Base-by-base conservation (phyloP, 1,140 invertebrate species). In the Brachionus angularis region DNA sequence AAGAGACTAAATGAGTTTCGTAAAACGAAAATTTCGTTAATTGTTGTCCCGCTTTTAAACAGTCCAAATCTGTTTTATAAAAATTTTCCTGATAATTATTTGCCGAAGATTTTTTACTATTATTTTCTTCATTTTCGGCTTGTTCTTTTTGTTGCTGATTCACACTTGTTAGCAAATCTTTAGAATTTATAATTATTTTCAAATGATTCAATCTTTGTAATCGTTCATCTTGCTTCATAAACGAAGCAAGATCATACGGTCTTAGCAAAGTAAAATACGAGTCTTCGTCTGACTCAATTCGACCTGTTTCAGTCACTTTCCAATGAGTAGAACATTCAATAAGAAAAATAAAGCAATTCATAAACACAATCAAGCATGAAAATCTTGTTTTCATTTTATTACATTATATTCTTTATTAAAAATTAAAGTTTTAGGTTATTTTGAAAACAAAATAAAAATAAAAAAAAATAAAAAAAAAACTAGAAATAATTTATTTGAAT, bases 1-100 rank as follows among this genome's bases (percentile, higher is more conserved):
- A 67, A 21, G 42, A 67, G 12, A 25, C 21, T n/a, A 39, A 14
- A 46, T 67, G 42, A 34, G 47, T 67, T 33, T 67, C 62, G 42
- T 67, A 67, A 50, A 67, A 67, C 3, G 62, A 67, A 16, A 67
- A 67, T 67, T 67, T 67, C 5, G 47, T 67, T n/a, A 67, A 47
- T 67, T 67, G 27, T 34, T 67, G 39, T 18, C 27, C 44, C 14
- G 62, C 62, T 18, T 67, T 67, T 3, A 29, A 18, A 23, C 62
- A 67, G 23, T 67, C 62, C n/a, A 27, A 31, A 23, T 67, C 62
- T 2, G 42, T 67, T 33, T 46, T 47, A 42, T 67, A 67, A 47
- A 67, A 67, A 47, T 46, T 36, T 33, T 67, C 62, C 29, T 67
- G 62, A 67, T 23, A 58, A 21, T 21, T 39, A 39, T 31, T 39